A percentile compares a stretch with the other conserved stretches of the same genome.
Conservation (phyloP, 2,113 vertebrate species). For the Sinosuthora webbiana region DNA sequence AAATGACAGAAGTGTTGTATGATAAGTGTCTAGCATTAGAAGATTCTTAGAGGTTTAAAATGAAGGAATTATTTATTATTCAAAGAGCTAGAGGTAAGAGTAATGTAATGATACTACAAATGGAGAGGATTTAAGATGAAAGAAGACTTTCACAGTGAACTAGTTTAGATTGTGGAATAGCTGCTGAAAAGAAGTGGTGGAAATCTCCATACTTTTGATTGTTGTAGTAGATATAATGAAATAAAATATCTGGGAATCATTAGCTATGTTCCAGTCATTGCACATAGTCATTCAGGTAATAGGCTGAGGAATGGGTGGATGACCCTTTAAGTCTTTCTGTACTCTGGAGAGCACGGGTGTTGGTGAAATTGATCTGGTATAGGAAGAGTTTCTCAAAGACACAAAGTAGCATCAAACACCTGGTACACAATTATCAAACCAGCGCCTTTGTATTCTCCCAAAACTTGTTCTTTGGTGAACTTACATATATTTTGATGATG, state of each 20-base stretch:
- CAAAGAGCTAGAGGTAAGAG: neutral
- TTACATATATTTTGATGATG: neutral
- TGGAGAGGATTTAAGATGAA: constrained; percentile 18
- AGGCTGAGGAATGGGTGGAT: neutral
- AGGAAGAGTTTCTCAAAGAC: neutral
- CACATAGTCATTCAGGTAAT: neutral
- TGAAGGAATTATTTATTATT: constrained; percentile 17
- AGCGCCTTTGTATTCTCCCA: neutral
- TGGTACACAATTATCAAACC: neutral
- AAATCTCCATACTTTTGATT: neutral
- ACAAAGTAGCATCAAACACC: neutral
- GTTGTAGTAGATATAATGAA: neutral
- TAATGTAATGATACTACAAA: neutral
- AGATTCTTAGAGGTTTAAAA: neutral
- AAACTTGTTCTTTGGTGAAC: neutral
- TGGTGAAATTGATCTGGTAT: neutral
- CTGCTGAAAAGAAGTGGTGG: neutral
- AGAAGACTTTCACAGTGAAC: neutral
- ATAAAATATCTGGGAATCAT: neutral
- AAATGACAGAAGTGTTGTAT: neutral
- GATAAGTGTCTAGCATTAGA: neutral
- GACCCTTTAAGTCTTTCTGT: neutral
- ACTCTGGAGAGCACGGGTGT: neutral
- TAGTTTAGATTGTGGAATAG: neutral
- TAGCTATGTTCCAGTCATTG: neutral